Evolutionary conservation across 2,888 invertebrate genomes (phyloP).

Genomic region (Gnatocerus cornutus): DNA sequence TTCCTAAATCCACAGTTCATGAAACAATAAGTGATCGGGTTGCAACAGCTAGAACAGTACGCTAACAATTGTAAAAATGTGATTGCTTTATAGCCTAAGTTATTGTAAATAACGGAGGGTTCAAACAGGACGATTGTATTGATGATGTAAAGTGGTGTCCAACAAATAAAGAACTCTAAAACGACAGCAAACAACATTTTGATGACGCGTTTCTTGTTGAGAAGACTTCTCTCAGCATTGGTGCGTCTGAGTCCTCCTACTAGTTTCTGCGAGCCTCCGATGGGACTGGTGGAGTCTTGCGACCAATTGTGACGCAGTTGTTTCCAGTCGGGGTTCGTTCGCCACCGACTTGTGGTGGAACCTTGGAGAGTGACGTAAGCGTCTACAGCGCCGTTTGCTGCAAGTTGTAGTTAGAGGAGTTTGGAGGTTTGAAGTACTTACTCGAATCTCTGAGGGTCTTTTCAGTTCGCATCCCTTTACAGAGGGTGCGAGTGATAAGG

Average conservation of each 20-base stretch:
- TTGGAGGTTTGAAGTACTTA: slow-evolving; percentile 29
- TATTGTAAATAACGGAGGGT: slow-evolving; percentile 70
- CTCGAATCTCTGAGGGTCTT: slow-evolving; percentile 57
- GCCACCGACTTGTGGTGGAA: slow-evolving; percentile 66
- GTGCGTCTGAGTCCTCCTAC: slow-evolving; percentile 65
- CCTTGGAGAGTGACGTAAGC: slow-evolving; percentile 71
- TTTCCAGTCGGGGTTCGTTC: slow-evolving; percentile 64
- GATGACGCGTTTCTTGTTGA: slow-evolving; percentile 73
- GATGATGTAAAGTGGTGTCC: slow-evolving; percentile 78
- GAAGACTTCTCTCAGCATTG: slow-evolving; percentile 72
- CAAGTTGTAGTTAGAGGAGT: slow-evolving; percentile 38
- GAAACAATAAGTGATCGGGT: slow-evolving; percentile 82
- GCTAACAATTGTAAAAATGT: slow-evolving; percentile 75
- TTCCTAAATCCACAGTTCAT: slow-evolving; percentile 80
- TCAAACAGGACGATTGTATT: slow-evolving; percentile 75
- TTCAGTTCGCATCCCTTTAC: slow-evolving; percentile 70
- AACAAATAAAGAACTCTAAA: slow-evolving; percentile 81
- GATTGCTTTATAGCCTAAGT: slow-evolving; percentile 72
- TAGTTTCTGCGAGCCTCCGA: slow-evolving; percentile 51
- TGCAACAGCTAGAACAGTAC: slow-evolving; percentile 78
- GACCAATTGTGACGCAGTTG: slow-evolving; percentile 65
- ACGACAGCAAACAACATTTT: slow-evolving; percentile 81
- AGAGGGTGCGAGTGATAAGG: slow-evolving; percentile 73
- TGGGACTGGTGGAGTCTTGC: slow-evolving; percentile 60
- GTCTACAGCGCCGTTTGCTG: slow-evolving; percentile 69